Base-by-base conservation (phyloP, 2,113 vertebrate genomes). In the Scortum barcoo region DNA sequence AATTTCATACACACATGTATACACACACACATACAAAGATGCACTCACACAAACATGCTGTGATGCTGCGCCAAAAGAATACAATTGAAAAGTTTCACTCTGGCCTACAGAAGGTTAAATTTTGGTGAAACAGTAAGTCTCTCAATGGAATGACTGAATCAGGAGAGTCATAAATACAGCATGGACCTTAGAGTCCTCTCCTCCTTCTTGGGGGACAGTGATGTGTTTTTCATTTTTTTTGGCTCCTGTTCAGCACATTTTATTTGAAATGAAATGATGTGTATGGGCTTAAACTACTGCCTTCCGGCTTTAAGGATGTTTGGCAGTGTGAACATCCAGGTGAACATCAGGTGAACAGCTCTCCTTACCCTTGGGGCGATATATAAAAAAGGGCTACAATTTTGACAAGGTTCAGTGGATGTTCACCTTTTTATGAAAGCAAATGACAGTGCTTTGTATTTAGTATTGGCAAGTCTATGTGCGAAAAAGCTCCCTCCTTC, bases 11-110 rank as follows among this genome's bases (percentile, higher is more conserved):
- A 83, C 16, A 65, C 65, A 57, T 28, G n/a, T 1, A 44, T 9
- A 70, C 57, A 75, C 71, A 58, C 46, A 57, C 66, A 73, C 33
- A 76, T 26, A 74, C 50, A 85, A 30, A 79, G 36, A 82, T 50
- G 74, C 40, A 75, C 30, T 79, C 22, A 42, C 24, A 69, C 62
- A 80, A 84, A 80, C 65, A 80, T 57, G 63, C 42, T 46, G 46
- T 26, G 22, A 80, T 57, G 63, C 42, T 46, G 46, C n/a, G 22
- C 65, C 42, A 46, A 60, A 72, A 62, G n/a, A 72, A 54, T 66
- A 77, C 56, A 71, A 28, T 19, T 19, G 6, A 78, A 63, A 6
- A 14, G 28, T 76, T 80, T 81, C n/a, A 42, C 14, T 77, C 36
- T 9, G 44, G 63, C 48, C 42, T 53, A 80, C 28, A 60, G 61